Evolutionary conservation across 2,113 vertebrate species (phyloP), one percentile per base, ranked within the genome.

Genomic region (Pterophyllum scalare): DNA sequence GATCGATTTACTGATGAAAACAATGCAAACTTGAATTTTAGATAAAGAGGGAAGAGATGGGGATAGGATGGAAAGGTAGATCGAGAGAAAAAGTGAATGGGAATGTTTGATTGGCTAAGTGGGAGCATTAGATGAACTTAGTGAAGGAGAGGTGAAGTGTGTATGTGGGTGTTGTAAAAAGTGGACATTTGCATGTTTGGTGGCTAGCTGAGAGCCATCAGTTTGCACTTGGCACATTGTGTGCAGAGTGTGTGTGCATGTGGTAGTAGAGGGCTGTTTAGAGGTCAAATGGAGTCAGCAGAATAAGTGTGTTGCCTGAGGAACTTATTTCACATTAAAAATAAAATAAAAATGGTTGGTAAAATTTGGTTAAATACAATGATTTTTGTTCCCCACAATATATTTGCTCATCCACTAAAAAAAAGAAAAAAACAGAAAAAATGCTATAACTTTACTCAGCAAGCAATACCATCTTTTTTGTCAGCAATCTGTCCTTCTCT

Each of bases 201-300:
- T 77, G 70, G 65, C 84, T 67, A 65, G 76, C 40, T 65, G 77
- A 82, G 88, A 77, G 77, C 78, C 64, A 78, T 88, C 72, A 54
- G 78, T 67, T 85, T 84, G 80, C 58, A 70, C 82, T 81, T 89
- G 80, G 87, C 59, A 82, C 60, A 88, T 65, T 92, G 38, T 43
- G 2, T 57, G 54, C 26, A 85, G 49, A 61, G 67, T 22, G 43
- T 85, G 75, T 83, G 83, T 38, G 35, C 35, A 9, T 80, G 59
- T 19, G 75, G 59, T 49, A n/a, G 75, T 52, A n/a, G 11, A 15
- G 8, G 20, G 60, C 12, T 49, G 6, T 15, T 7, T 24, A 56
- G 75, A 81, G 67, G 60, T 79, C 72, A 90, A 75, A 70, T 14
- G 7, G 15, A 79, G 40, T 64, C 20, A 46, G 11, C 4, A 49